phyloP scores from a whole-genome alignment of 2,888 invertebrate species.

The Lasioglossum pauxillum region DNA sequence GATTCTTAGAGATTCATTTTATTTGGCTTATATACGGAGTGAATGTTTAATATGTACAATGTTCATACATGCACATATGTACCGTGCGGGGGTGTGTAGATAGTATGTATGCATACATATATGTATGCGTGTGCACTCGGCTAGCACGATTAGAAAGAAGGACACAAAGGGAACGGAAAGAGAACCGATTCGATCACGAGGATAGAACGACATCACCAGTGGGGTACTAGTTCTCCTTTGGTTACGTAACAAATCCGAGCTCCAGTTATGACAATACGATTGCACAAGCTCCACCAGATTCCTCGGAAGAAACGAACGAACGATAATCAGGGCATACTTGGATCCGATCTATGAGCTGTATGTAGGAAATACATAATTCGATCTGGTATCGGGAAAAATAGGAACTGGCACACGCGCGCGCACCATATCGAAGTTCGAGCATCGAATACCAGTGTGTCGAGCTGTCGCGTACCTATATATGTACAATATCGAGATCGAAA shows the following conservation, averaged over 20 bases:
- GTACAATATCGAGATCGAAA: not conserved
- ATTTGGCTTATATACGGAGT: too few relatives aligned
- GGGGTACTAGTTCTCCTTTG: slow-evolving; percentile 33
- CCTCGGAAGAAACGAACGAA: slow-evolving; percentile 41
- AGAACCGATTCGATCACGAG: slow-evolving; percentile 35
- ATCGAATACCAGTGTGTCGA: not conserved
- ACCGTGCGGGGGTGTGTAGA: not conserved
- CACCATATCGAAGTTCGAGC: not conserved
- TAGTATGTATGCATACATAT: not conserved
- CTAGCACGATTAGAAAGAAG: slow-evolving; percentile 10
- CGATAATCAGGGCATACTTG: slow-evolving; percentile 4
- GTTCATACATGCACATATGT: too few relatives aligned
- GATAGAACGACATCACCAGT: slow-evolving; percentile 27
- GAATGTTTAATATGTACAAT: too few relatives aligned
- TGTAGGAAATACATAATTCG: not conserved
- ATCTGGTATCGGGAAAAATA: not conserved
- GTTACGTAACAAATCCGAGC: slow-evolving; percentile 48
- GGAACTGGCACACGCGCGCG: not conserved
- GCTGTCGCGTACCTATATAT: not conserved
- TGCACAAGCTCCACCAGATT: slow-evolving; percentile 43
- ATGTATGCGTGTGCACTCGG: not conserved
- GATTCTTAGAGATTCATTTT: too few relatives aligned
- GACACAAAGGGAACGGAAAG: slow-evolving; percentile 22
- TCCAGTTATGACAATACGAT: slow-evolving; percentile 60
- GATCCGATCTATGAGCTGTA: not conserved